phyloP scores from a whole-genome alignment of 2,888 invertebrate genomes.

The Leucoma salicis region DNA sequence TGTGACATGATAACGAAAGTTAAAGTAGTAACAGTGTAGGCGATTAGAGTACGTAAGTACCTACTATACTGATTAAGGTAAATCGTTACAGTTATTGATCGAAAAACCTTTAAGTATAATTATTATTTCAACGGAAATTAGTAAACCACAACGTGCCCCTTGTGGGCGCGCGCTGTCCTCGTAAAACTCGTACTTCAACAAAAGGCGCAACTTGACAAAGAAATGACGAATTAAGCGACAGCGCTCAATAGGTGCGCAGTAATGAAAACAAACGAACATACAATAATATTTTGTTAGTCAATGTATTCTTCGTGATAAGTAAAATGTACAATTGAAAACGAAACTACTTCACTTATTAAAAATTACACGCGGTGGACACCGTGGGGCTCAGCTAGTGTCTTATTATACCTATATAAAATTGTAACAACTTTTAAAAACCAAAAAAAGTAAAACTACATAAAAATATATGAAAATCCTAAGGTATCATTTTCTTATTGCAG shows the following conservation, averaged over 20 bases:
- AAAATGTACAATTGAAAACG: no score
- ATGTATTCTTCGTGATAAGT: background rate
- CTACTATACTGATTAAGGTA: no score
- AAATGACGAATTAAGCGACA: constrained; percentile 45
- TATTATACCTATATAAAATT: no score
- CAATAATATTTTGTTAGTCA: background rate
- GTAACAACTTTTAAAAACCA: no score
- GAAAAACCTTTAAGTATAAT: constrained; percentile 26
- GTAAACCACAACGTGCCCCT: constrained; percentile 47
- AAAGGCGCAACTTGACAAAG: constrained; percentile 51
- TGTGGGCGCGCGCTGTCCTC: constrained; percentile 46
- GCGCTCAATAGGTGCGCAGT: constrained; percentile 13
- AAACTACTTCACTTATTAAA: no score
- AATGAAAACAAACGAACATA: background rate
- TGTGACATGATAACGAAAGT: background rate
- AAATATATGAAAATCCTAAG: no score
- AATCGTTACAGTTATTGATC: constrained; percentile 16
- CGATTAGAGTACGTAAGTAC: constrained; percentile 14
- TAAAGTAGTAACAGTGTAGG: constrained; percentile 14
- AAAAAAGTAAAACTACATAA: no score
- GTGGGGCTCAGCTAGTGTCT: no score
- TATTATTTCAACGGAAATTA: constrained; percentile 41
- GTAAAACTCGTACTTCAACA: constrained; percentile 46
- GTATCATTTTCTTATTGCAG: no score
- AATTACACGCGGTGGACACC: no score